Conservation (phyloP, 2,113 vertebrate species). For the Burhinus bistriatus region DNA sequence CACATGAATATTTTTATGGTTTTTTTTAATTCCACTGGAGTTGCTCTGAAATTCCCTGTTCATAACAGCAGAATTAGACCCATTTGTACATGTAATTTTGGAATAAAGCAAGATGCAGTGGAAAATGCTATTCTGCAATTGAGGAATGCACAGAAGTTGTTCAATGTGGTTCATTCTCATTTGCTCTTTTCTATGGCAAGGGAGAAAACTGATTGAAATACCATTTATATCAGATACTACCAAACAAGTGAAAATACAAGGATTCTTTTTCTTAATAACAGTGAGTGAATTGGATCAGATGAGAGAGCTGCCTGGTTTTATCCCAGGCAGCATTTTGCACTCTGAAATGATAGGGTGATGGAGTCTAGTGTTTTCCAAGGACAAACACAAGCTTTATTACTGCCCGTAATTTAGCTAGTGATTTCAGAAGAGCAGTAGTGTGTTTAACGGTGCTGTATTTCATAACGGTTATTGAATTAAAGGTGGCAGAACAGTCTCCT, state of each 20-base stretch:
- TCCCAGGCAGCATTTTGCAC: background rate
- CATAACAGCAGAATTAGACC: background rate
- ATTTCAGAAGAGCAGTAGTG: background rate
- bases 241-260: background rate
- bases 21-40: background rate
- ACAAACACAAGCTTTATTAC: background rate
- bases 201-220: background rate
- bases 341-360: background rate
- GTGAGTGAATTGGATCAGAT: background rate
- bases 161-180: background rate
- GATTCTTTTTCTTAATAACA: background rate
- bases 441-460: background rate
- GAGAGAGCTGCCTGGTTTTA: background rate
- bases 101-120: background rate
- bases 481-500: background rate
- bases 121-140: background rate
- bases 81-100: background rate
- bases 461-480: background rate
- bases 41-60: background rate
- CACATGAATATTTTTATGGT: background rate
- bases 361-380: background rate
- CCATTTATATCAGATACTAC: background rate
- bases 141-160: background rate
- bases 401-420: background rate
- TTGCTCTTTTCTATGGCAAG: background rate